phyloP scores from a whole-genome alignment of 2,797 vertebrate species.

The Trachurus trachurus region DNA sequence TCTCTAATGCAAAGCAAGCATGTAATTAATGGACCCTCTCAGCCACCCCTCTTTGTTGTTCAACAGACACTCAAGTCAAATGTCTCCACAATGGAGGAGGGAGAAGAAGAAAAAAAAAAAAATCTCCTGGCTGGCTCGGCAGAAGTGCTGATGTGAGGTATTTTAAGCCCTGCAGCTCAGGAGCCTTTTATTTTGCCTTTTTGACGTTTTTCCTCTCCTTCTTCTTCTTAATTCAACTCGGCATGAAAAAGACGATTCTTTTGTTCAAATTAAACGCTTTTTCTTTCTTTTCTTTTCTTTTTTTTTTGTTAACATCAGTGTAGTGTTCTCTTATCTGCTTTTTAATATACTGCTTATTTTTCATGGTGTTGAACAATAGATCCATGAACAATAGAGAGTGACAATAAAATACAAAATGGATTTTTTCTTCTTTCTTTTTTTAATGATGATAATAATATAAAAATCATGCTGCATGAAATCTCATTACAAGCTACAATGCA shows the following conservation, averaged over 20 bases:
- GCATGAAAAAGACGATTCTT: conserved; percentile 60
- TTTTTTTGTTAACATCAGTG: conserved; percentile 36
- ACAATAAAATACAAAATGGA: conserved; percentile 40
- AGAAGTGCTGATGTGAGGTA: conserved; percentile 84
- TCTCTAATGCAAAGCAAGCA: conserved; percentile 85
- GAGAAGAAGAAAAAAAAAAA: conserved; percentile 62
- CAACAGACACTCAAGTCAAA: conserved; percentile 85
- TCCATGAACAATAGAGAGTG: conserved; percentile 61
- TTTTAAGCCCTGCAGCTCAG: conserved; percentile 65
- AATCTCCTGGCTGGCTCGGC: conserved; percentile 75
- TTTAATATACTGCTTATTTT: conserved; percentile 52
- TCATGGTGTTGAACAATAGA: conserved; percentile 65
- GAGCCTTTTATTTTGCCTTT: conserved; percentile 59
- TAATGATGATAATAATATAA: conserved; percentile 10
- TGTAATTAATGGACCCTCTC: conserved; percentile 86
- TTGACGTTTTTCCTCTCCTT: not conserved
- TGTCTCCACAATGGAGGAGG: conserved; percentile 80
- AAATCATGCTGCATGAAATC: conserved; percentile 33
- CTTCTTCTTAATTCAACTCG: conserved; percentile 42
- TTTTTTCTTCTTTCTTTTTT: conserved; percentile 14
- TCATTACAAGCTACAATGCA: conserved; percentile 21
- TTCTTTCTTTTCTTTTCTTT: not conserved
- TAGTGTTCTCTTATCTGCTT: conserved; percentile 38
- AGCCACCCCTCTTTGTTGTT: conserved; percentile 85
- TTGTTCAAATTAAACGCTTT: conserved; percentile 57